A percentile compares a stretch with the other conserved stretches of the same genome.
phyloP scores from a whole-genome alignment of 2,113 vertebrate species.

The Mohoua ochrocephala region DNA sequence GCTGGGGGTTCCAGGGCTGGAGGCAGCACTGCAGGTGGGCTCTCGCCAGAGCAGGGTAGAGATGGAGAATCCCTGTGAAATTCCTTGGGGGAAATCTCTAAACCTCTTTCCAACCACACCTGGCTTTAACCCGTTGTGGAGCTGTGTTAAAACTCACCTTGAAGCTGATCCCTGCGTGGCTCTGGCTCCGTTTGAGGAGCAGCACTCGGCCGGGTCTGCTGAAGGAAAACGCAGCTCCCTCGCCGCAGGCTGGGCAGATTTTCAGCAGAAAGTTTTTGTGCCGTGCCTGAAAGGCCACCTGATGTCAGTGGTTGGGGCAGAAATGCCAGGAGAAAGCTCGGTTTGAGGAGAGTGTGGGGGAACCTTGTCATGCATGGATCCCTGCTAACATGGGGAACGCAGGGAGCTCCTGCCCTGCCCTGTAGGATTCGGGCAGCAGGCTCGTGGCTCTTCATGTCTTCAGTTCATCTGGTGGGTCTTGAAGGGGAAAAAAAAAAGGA shows the following conservation, averaged over 20 bases:
- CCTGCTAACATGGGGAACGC: neutral
- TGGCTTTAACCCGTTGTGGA: neutral
- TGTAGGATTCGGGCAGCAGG: neutral
- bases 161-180: neutral
- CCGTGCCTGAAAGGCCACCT: neutral
- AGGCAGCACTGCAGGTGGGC: neutral
- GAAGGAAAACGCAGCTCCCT: neutral
- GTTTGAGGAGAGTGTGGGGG: neutral
- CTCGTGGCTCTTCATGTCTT: neutral
- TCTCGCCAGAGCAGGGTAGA: neutral
- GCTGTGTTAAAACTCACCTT: neutral
- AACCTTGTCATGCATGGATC: fast-evolving
- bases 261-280: neutral
- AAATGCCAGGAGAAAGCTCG: neutral
- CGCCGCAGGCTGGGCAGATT: neutral
- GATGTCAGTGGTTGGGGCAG: neutral
- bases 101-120: neutral
- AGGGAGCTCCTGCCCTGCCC: fast-evolving
- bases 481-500: too few species aligned
- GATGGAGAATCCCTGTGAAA: neutral
- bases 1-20: too few species aligned
- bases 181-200: neutral
- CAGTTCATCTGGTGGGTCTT: neutral
- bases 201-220: neutral
- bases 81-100: neutral